Conservation (phyloP, 2,797 vertebrate genomes). For the Typhlichthys eigenmanni region DNA sequence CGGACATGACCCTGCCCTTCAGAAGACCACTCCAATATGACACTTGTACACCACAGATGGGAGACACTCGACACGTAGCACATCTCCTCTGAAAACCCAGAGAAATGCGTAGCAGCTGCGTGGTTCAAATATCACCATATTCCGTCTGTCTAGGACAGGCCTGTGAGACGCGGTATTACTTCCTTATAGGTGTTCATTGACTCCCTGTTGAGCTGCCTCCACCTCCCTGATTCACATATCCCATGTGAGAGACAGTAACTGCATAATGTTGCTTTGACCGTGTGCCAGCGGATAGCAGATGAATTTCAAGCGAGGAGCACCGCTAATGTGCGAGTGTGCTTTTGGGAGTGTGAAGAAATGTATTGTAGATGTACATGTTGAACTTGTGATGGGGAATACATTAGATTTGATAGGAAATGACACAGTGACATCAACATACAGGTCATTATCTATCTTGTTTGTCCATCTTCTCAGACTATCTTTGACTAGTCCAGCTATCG, state of each 20-base stretch:
- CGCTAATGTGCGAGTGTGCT: background rate
- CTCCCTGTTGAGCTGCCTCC: conserved; percentile 50
- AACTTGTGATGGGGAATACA: background rate
- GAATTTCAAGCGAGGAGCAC: conserved; percentile 10
- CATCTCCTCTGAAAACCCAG: conserved; percentile 24
- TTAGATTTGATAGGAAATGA: too few species aligned
- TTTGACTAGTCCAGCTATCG: too few species aligned
- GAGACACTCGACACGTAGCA: conserved; percentile 14
- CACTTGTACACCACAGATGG: conserved; percentile 21
- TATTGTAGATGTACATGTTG: background rate
- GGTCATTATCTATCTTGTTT: too few species aligned
- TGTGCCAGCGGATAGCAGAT: conserved; percentile 14
- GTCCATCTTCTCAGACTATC: too few species aligned
- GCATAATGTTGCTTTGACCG: conserved; percentile 9
- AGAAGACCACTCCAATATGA: conserved; percentile 6
- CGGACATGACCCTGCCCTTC: background rate
- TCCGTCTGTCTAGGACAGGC: background rate
- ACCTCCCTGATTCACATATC: conserved; percentile 24
- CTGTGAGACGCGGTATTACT: conserved; percentile 31
- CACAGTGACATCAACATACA: too few species aligned
- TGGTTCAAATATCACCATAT: conserved; percentile 1
- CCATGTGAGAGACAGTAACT: conserved; percentile 1
- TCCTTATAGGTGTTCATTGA: conserved; percentile 51
- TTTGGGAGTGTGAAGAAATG: background rate
- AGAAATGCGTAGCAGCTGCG: conserved; percentile 12